Conservation (phyloP, 2,797 vertebrate genomes). For the Garrulus glandarius region DNA sequence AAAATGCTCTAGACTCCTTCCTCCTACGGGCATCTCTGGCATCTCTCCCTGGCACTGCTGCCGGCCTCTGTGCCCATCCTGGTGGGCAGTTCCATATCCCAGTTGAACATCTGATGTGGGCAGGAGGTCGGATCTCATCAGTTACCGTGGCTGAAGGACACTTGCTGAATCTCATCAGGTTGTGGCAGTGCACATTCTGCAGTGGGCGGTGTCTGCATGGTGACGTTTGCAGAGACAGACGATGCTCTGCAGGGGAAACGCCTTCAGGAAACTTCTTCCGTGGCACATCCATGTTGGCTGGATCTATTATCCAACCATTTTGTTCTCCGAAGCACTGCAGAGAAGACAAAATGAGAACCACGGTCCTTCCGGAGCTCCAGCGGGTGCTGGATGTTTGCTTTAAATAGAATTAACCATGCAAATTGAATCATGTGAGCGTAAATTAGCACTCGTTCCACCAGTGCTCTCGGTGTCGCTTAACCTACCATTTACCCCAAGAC, state of each 20-base stretch:
- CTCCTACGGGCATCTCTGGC: neutral
- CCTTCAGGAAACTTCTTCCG: neutral
- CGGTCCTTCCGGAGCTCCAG: neutral
- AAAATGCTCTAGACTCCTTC: neutral
- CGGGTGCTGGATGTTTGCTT: slow-evolving; percentile 22
- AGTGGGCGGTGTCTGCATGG: rapidly evolving
- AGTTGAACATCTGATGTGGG: neutral
- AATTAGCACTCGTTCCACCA: neutral
- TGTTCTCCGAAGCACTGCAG: neutral
- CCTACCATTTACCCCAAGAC: slow-evolving; percentile 50
- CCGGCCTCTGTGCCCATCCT: neutral
- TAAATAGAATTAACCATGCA: slow-evolving; percentile 38
- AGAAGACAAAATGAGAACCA: neutral
- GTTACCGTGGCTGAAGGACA: neutral
- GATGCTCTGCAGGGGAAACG: rapidly evolving
- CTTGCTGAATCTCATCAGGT: neutral
- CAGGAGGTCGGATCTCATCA: neutral
- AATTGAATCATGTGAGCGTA: neutral
- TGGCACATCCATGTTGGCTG: neutral
- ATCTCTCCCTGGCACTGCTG: neutral
- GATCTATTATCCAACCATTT: neutral
- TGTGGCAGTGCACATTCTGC: rapidly evolving
- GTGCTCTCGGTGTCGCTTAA: slow-evolving; percentile 5
- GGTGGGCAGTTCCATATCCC: neutral
- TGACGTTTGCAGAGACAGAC: rapidly evolving